Conservation (phyloP, 2,797 vertebrate genomes). For the Rhinoraja longicauda region DNA sequence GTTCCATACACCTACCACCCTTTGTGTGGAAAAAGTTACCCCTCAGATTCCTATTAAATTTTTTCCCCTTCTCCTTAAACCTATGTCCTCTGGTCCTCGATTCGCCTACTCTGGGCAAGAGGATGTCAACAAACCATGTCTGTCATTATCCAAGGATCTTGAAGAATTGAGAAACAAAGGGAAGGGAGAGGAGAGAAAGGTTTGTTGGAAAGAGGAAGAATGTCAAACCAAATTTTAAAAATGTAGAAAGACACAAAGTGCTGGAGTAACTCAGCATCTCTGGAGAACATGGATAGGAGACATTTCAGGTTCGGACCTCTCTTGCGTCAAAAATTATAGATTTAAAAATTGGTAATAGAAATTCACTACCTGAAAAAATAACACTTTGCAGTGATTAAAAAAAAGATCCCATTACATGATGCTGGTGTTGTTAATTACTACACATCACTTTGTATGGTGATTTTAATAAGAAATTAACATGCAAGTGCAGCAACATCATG, state of each 20-base stretch:
- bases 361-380: not conserved
- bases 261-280: too few species aligned
- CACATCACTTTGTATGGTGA: not conserved
- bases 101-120: too few species aligned
- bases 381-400: not conserved
- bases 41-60: too few species aligned
- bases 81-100: too few species aligned
- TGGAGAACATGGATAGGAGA: too few species aligned
- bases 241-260: too few species aligned
- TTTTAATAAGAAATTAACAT: not conserved
- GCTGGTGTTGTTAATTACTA: not conserved
- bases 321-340: not conserved
- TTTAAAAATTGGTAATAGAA: not conserved
- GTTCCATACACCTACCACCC: too few species aligned
- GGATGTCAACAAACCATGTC: not conserved
- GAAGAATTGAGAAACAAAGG: not conserved
- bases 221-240: too few species aligned
- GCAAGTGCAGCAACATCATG: not conserved
- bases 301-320: too few species aligned
- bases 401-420: not conserved
- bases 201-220: not conserved
- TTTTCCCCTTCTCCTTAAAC: too few species aligned
- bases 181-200: not conserved
- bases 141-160: not conserved
- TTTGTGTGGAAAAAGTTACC: too few species aligned